Evolutionary conservation across 1,140 invertebrate species (phyloP).

Genomic region (Polypedilum pembai): DNA sequence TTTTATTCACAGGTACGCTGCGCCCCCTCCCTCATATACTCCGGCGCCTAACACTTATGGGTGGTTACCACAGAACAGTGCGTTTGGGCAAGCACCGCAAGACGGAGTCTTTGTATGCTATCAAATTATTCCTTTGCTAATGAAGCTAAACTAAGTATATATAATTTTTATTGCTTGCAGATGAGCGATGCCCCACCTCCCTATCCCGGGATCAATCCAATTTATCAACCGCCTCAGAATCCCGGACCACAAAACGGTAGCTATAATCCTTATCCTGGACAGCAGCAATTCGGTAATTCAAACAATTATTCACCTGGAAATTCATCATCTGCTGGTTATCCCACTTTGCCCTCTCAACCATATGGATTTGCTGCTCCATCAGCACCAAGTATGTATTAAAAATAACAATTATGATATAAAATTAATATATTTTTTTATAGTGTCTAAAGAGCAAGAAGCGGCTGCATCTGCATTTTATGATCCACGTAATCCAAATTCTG

Average conservation of each 20-base stretch:
- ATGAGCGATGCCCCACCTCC: neutral
- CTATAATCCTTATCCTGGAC: neutral
- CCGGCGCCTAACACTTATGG: constrained; percentile 80
- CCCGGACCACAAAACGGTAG: neutral
- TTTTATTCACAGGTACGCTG: constrained; percentile 68
- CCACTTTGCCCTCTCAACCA: neutral
- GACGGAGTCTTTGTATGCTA: constrained; percentile 82
- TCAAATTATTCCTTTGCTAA: constrained; percentile 72
- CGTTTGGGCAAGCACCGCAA: constrained; percentile 59
- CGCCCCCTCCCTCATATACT: constrained; percentile 83
- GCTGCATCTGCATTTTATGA: constrained; percentile 6
- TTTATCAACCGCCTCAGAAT: neutral
- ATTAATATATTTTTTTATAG: neutral
- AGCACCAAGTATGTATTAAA: neutral
- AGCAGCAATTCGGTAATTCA: neutral
- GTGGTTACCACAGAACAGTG: constrained; percentile 78
- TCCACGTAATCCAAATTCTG: neutral
- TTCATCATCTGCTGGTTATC: neutral
- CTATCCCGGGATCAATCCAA: neutral
- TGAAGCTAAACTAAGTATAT: constrained; percentile 46
- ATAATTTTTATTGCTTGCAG: neutral
- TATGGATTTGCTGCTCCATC: neutral
- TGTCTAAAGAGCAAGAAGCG: constrained; percentile 21
- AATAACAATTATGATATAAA: neutral
- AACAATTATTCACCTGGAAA: neutral